Evolutionary conservation across 2,888 invertebrate species (phyloP).

Genomic region (Sabellastarte sp.): DNA sequence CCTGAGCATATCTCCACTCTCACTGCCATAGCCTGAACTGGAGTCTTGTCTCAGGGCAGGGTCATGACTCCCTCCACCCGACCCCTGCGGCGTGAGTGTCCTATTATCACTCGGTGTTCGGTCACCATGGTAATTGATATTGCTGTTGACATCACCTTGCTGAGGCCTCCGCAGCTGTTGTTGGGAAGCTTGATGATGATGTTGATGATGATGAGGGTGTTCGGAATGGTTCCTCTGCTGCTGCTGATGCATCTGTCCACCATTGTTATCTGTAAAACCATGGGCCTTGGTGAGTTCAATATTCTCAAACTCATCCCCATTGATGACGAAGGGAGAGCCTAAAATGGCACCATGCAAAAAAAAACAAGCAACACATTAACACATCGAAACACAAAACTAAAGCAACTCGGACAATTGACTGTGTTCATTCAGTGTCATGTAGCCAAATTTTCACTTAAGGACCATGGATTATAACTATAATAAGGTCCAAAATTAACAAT

Average conservation of each 20-base stretch:
- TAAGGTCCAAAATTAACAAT: too few relatives aligned
- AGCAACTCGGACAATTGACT: too few relatives aligned
- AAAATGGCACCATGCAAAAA: conserved; percentile 5
- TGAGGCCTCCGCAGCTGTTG: conserved; percentile 9
- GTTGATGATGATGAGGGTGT: conserved; percentile 11
- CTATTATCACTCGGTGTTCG: background rate
- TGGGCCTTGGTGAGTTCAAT: conserved; percentile 38
- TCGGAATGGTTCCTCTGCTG: too few relatives aligned
- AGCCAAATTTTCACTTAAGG: too few relatives aligned
- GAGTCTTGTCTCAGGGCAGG: conserved; percentile 20
- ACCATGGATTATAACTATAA: too few relatives aligned
- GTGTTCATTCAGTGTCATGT: too few relatives aligned
- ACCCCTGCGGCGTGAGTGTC: background rate
- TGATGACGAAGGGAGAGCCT: conserved; percentile 58
- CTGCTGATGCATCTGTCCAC: conserved; percentile 2
- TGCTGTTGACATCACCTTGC: conserved; percentile 18
- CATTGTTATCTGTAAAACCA: conserved; percentile 9
- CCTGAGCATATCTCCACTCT: conserved; percentile 85
- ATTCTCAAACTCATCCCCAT: conserved; percentile 59
- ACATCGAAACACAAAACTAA: background rate
- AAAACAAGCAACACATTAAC: background rate
- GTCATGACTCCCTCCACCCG: too few relatives aligned
- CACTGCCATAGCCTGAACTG: conserved; percentile 33
- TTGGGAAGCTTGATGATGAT: too few relatives aligned
- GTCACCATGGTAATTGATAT: conserved; percentile 3